phyloP scores from a whole-genome alignment of 1,140 invertebrate genomes.

The Drosophila jambulina region DNA sequence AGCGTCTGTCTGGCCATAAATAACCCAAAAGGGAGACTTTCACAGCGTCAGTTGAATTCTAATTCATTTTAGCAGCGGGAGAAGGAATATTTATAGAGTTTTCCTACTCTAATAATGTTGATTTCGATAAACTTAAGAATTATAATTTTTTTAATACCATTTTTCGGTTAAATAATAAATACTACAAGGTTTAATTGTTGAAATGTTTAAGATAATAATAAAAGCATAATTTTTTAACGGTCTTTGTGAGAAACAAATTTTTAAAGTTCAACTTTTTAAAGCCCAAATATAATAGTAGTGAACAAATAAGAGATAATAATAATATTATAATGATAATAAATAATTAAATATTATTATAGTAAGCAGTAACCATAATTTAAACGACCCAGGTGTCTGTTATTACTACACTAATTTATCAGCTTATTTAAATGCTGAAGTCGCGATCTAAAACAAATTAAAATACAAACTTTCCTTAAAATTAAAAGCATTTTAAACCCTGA shows the following conservation, averaged over 20 bases:
- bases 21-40: background rate
- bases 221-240: too few relatives aligned
- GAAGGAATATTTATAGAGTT: background rate
- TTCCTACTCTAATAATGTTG: background rate
- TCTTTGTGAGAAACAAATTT: too few relatives aligned
- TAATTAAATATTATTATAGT: too few relatives aligned
- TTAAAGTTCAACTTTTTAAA: too few relatives aligned
- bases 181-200: too few relatives aligned
- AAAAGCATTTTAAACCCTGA: background rate
- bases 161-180: background rate
- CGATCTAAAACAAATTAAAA: background rate
- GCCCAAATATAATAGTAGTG: too few relatives aligned
- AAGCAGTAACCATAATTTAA: background rate
- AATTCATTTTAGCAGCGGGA: background rate
- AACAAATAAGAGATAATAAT: too few relatives aligned
- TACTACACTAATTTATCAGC: background rate
- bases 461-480: background rate
- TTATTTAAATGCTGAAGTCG: background rate
- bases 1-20: constrained; percentile 11
- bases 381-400: background rate
- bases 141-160: background rate
- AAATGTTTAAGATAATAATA: too few relatives aligned
- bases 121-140: background rate
- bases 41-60: background rate
- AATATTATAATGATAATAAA: too few relatives aligned